These are phyloP conservation scores for Melanotaenia maccullochi DNA, from an alignment of 2,797 vertebrate species.

Conservation along the genomic window DNA sequence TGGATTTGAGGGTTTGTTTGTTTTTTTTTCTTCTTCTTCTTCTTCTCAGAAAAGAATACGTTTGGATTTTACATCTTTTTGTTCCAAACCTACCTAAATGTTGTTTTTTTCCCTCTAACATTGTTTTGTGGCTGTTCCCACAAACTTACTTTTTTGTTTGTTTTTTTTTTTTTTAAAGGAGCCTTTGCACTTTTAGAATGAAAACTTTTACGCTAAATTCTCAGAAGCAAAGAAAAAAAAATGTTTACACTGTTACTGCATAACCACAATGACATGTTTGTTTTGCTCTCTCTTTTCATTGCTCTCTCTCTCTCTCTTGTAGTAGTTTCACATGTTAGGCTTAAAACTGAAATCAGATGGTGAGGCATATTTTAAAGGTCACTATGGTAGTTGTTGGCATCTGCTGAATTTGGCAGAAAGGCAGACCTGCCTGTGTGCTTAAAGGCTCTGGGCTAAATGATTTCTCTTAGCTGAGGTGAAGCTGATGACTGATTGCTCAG, in stretches of 20 bases:
- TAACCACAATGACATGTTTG: background rate
- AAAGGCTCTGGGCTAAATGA: conserved; percentile 58
- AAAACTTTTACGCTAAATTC: background rate
- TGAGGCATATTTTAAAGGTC: conserved; percentile 82
- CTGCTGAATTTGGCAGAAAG: conserved; percentile 63
- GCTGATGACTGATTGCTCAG: conserved; percentile 65
- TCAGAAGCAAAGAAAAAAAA: background rate
- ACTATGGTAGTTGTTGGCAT: conserved; percentile 61
- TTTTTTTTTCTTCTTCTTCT: conserved; percentile 27
- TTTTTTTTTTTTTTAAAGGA: background rate
- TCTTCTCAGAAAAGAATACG: conserved; percentile 36
- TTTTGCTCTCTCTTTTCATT: conserved; percentile 8
- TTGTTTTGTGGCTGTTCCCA: background rate
- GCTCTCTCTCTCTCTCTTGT: conserved; percentile 1
- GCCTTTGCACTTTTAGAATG: background rate
- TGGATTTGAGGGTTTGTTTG: conserved; percentile 59
- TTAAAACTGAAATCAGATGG: conserved; percentile 73
- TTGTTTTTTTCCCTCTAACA: background rate
- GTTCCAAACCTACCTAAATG: conserved; percentile 14
- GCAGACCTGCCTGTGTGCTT: conserved; percentile 50
- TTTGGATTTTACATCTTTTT: background rate
- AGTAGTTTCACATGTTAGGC: conserved; percentile 22
- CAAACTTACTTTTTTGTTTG: background rate
- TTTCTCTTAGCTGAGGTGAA: conserved; percentile 60
- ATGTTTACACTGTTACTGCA: background rate